Evolutionary conservation across 1,140 invertebrate species (phyloP).

Genomic region (Eubasilissa regina): DNA sequence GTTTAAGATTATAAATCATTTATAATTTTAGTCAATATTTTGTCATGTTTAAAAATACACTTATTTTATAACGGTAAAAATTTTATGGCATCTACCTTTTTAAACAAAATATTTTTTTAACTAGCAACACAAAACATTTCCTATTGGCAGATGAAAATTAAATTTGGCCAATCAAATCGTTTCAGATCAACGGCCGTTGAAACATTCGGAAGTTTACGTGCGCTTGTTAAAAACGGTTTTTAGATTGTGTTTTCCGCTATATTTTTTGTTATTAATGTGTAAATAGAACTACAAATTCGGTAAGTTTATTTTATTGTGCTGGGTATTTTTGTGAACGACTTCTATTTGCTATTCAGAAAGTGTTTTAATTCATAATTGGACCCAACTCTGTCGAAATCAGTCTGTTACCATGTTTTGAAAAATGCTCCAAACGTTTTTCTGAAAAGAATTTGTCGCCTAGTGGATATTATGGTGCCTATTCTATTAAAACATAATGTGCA

Average conservation of each 20-base stretch:
- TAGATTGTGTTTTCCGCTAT: constrained; percentile 12
- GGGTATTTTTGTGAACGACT: not conserved
- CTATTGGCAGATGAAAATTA: constrained; percentile 13
- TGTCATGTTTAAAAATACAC: too few species aligned
- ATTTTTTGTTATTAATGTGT: constrained; percentile 30
- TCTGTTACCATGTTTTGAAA: constrained; percentile 24
- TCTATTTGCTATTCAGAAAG: not conserved
- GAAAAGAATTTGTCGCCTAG: not conserved
- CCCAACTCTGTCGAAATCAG: not conserved
- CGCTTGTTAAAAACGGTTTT: constrained; percentile 42
- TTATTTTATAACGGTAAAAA: too few species aligned
- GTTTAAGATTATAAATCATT: too few species aligned
- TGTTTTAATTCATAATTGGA: constrained; percentile 19
- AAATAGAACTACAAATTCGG: constrained; percentile 7
- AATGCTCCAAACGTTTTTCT: constrained; percentile 10
- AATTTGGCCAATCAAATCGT: constrained; percentile 31
- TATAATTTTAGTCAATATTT: too few species aligned
- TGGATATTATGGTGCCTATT: too few species aligned
- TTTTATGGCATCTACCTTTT: too few species aligned
- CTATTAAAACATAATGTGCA: not conserved
- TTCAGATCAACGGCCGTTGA: constrained; percentile 26
- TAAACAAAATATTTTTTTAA: not conserved
- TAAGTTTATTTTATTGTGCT: not conserved
- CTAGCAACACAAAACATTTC: constrained; percentile 15
- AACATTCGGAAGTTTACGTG: constrained; percentile 31